These are phyloP conservation scores for Nycteola revayana DNA, from an alignment of 2,888 invertebrate genomes.

Conservation along the genomic window DNA sequence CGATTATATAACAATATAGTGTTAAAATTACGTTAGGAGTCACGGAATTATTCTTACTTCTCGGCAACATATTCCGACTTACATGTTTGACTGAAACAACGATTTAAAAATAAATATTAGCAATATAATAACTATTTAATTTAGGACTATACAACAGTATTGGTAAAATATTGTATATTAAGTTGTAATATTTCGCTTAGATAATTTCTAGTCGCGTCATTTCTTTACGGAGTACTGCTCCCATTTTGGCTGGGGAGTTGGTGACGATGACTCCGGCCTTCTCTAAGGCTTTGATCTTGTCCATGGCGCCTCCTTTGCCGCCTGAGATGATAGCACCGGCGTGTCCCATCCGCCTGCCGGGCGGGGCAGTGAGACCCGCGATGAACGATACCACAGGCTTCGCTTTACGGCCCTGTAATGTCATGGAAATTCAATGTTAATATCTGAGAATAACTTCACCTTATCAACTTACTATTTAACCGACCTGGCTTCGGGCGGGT, in stretches of 20 bases:
- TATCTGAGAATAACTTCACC: no score
- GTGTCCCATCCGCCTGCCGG: slow-evolving; percentile 99
- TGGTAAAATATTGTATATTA: slow-evolving; percentile 33
- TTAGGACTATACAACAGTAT: slow-evolving; percentile 60
- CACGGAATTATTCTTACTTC: slow-evolving; percentile 33
- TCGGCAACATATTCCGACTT: slow-evolving; percentile 6
- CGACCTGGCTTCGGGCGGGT: no score
- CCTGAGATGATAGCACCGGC: slow-evolving; percentile 99
- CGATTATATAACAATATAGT: slow-evolving; percentile 1
- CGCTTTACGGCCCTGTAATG: slow-evolving; percentile 88
- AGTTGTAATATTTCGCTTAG: slow-evolving; percentile 48
- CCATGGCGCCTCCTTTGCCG: slow-evolving; percentile 98
- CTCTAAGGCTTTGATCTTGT: slow-evolving; percentile 97
- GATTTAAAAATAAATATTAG: slow-evolving; percentile 62
- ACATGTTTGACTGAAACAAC: slow-evolving; percentile 42
- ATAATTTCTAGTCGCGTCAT: slow-evolving; percentile 90
- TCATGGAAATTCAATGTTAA: neutral
- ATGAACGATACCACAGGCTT: slow-evolving; percentile 99
- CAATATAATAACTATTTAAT: slow-evolving; percentile 64
- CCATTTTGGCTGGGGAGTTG: slow-evolving; percentile 98
- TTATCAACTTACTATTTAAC: no score
- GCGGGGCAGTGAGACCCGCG: slow-evolving; percentile 98
- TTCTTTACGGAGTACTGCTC: slow-evolving; percentile 92
- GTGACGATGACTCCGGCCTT: slow-evolving; percentile 97
- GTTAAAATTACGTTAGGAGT: slow-evolving; percentile 26